These are phyloP conservation scores for Cynopterus sphinx DNA, from an alignment of 2,797 vertebrate genomes.

Conservation along the genomic window DNA sequence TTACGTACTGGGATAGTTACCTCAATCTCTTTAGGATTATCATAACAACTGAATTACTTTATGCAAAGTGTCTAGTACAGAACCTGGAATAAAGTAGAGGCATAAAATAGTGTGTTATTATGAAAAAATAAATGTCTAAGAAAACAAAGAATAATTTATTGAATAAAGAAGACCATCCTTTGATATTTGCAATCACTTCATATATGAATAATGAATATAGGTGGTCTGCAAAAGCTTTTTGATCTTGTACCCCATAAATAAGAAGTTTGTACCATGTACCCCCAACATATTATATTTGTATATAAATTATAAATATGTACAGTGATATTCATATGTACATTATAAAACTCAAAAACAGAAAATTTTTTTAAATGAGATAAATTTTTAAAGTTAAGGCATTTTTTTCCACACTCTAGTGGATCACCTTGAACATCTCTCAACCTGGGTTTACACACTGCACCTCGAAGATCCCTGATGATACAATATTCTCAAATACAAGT, in stretches of 20 bases:
- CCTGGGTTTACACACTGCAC: not conserved
- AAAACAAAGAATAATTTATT: not conserved
- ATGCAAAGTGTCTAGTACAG: not conserved
- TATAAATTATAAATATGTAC: not conserved
- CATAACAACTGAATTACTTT: not conserved
- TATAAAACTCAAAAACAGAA: constrained; percentile 26
- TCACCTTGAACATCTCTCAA: not conserved
- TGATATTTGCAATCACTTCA: not conserved
- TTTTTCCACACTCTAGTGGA: not conserved
- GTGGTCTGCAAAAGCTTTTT: not conserved
- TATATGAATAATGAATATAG: not conserved
- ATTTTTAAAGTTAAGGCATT: not conserved
- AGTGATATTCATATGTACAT: not conserved
- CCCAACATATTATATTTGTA: not conserved
- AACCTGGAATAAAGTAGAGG: not conserved
- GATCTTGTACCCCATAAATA: not conserved
- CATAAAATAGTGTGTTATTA: not conserved
- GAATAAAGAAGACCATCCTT: not conserved
- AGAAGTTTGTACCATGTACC: not conserved
- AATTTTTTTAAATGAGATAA: not conserved
- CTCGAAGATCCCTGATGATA: not conserved
- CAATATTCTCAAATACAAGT: not conserved
- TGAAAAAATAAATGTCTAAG: not conserved
- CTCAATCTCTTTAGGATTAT: not conserved
- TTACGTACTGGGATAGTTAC: not conserved